Conservation (phyloP, 2,113 vertebrate genomes). For the Vulpes vulpes region DNA sequence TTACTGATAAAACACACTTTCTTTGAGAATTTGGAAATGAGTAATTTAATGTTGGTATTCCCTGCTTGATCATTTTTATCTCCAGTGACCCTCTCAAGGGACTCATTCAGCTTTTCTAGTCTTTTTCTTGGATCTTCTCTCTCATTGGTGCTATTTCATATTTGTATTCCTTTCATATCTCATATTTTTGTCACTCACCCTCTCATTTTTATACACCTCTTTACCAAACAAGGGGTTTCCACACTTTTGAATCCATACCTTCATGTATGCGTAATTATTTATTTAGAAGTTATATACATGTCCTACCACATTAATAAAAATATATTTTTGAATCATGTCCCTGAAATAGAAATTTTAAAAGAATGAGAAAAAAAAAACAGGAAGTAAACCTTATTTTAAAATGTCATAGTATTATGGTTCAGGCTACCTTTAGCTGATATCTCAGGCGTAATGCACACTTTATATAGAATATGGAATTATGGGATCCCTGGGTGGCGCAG, state of each 20-base stretch:
- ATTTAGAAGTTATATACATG: neutral
- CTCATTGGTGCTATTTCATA: neutral
- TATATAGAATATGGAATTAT: neutral
- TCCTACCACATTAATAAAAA: neutral
- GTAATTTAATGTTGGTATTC: neutral
- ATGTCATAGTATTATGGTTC: neutral
- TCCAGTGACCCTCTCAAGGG: neutral
- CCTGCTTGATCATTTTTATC: neutral
- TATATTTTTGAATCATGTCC: neutral
- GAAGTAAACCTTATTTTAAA: neutral
- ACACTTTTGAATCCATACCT: neutral
- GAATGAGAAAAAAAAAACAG: neutral
- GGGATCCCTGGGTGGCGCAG: too few species aligned
- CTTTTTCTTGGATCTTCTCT: neutral
- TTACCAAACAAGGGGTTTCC: neutral
- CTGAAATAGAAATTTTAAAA: constrained; percentile 19
- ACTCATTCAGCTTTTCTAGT: neutral
- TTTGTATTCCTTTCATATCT: neutral
- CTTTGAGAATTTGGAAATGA: neutral
- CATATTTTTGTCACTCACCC: neutral
- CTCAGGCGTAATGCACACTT: neutral
- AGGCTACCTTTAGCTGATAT: neutral
- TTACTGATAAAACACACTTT: neutral
- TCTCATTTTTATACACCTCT: neutral
- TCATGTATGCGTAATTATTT: neutral